These are phyloP conservation scores for Labia minor DNA, from an alignment of 2,888 invertebrate species.

Conservation along the genomic window DNA sequence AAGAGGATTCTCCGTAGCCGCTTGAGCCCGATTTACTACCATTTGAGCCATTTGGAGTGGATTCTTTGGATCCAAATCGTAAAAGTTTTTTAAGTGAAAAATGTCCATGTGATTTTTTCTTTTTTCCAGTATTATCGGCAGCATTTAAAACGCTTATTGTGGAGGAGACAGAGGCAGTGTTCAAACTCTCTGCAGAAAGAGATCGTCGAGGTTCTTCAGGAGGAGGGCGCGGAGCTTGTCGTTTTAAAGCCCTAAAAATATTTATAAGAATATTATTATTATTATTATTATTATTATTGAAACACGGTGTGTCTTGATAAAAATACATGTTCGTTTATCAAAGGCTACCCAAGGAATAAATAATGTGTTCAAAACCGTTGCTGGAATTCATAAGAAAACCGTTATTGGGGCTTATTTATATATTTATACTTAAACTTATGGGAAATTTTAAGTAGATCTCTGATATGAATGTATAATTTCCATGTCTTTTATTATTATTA, in stretches of 20 bases:
- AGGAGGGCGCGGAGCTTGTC: constrained; percentile 69
- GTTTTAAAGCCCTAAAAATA: constrained; percentile 38
- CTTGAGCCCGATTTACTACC: constrained; percentile 38
- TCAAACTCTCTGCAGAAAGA: constrained; percentile 63
- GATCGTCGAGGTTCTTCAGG: constrained; percentile 51
- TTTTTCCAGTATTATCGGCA: constrained; percentile 40
- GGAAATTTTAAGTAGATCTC: too few species aligned
- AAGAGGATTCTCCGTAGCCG: constrained; percentile 28
- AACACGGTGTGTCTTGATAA: too few species aligned
- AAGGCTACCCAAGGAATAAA: too few species aligned
- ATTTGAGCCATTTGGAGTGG: constrained; percentile 48
- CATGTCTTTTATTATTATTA: too few species aligned
- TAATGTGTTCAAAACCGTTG: too few species aligned
- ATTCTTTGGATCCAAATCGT: constrained; percentile 64
- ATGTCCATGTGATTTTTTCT: constrained; percentile 53
- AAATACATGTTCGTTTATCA: too few species aligned
- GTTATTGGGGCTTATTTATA: too few species aligned
- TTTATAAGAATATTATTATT: too few species aligned
- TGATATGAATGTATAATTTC: too few species aligned
- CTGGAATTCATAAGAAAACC: too few species aligned
- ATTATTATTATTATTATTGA: background rate
- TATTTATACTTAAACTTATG: too few species aligned
- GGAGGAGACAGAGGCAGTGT: constrained; percentile 26
- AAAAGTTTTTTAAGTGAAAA: constrained; percentile 76
- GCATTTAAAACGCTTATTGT: constrained; percentile 21